These are phyloP conservation scores for Tetheella fluctuosa DNA, from an alignment of 2,888 invertebrate species.

Conservation along the genomic window DNA sequence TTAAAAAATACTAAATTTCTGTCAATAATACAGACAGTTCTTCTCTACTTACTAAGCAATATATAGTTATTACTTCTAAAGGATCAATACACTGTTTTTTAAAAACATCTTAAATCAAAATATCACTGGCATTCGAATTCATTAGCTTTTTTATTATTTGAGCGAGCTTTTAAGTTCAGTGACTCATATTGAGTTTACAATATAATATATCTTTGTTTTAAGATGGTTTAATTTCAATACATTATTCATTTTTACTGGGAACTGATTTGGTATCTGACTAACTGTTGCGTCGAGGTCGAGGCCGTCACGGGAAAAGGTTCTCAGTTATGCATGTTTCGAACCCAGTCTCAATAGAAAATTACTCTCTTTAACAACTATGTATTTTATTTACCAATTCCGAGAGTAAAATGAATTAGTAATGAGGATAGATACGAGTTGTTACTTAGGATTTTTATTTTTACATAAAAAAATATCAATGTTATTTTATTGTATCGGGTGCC, in stretches of 20 bases:
- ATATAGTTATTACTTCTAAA: too few species aligned
- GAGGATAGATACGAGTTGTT: slow-evolving; percentile 13
- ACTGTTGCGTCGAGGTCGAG: slow-evolving; percentile 57
- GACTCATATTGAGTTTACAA: slow-evolving; percentile 39
- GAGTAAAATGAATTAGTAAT: slow-evolving; percentile 21
- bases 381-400: slow-evolving; percentile 31
- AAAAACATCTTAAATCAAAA: too few species aligned
- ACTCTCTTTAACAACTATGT: slow-evolving; percentile 30
- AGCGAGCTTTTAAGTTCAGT: slow-evolving; percentile 16
- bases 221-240: slow-evolving; percentile 37
- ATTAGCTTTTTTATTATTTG: not conserved
- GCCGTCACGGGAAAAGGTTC: slow-evolving; percentile 78
- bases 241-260: slow-evolving; percentile 65
- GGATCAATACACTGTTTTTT: too few species aligned
- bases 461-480: slow-evolving; percentile 33
- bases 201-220: slow-evolving; percentile 28
- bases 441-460: not conserved
- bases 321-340: slow-evolving; percentile 60
- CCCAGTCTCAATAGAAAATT: slow-evolving; percentile 52
- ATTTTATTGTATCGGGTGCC: slow-evolving; percentile 51
- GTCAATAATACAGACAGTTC: too few species aligned
- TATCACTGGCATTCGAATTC: not conserved
- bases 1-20: too few species aligned
- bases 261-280: slow-evolving; percentile 58
- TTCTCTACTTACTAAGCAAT: too few species aligned